Evolutionary conservation across 2,113 vertebrate genomes (phyloP), one percentile per base, ranked within the genome.

Genomic region (Grammomys surdaster): DNA sequence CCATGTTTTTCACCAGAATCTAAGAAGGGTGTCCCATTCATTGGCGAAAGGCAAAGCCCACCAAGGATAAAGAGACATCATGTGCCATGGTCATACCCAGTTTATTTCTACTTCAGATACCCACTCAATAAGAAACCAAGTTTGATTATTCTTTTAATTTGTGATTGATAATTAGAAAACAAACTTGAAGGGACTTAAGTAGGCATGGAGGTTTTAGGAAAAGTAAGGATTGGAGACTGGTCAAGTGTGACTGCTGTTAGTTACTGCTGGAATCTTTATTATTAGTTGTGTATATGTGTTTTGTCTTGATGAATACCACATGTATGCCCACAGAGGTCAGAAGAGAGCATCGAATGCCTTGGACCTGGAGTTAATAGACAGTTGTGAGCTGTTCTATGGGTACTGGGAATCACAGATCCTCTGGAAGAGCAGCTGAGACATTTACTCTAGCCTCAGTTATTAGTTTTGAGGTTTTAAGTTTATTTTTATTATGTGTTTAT

Each of bases 181-280:
- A 76, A 89, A 63, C 77, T 51, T 81, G 51, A 54, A 28, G 36
- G 48, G 69, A 58, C 40, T 40, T 54, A 54, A 87, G 48, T 88
- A 73, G 2, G 51, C n/a, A 33, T 26, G 58, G 43, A 48, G 4
- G 4, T 56, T 92, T 73, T 72, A 81, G 31, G 67, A 82, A 93
- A 9, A 73, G 85, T 20, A 4, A 84, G 81, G 96, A 12, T 43
- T 43, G 51, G 69, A 78, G 40, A 91, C 4, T 86, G 70, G 26
- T 48, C 84, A 75, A 28, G 14, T 89, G 54, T 70, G 33, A n/a
- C 0, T 75, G 2, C 69, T 90, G 0, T 63, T 95, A 87, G 70
- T 75, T 93, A 63, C 76, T 93, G 78, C 5, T 77, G 13, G 36
- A 33, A 48, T 95, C 88, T 95, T 92, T 73, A 67, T 86, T 89